Evolutionary conservation across 2,888 invertebrate genomes (phyloP).

Genomic region (Agriopis leucophaearia): DNA sequence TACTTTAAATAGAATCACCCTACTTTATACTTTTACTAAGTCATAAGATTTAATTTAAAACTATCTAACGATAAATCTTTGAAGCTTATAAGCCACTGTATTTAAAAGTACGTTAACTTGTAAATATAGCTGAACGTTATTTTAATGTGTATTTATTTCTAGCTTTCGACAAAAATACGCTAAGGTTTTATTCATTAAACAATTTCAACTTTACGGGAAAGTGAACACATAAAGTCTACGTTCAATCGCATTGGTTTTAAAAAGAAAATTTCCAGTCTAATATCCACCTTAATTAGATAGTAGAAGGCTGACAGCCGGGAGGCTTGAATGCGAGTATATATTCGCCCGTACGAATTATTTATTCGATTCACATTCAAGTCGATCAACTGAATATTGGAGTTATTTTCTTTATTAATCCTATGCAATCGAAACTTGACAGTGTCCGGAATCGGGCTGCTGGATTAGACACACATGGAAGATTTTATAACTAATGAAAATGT

Average conservation of each 20-base stretch:
- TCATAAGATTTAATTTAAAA: constrained; percentile 39
- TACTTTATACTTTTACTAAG: constrained; percentile 22
- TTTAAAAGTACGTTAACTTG: constrained; percentile 18
- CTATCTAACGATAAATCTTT: constrained; percentile 36
- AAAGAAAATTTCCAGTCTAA: not conserved
- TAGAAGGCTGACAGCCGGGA: not conserved
- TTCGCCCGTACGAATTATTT: too few species aligned
- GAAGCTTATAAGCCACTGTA: constrained; percentile 33
- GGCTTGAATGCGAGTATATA: too few species aligned
- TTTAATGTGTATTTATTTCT: not conserved
- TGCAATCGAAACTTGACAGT: not conserved
- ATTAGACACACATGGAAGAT: constrained; percentile 4
- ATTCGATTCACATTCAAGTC: not conserved
- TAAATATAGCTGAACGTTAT: constrained; percentile 15
- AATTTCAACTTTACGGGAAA: not conserved
- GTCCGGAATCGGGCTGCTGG: constrained; percentile 1
- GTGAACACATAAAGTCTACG: not conserved
- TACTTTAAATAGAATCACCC: constrained; percentile 33
- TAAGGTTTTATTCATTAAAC: not conserved
- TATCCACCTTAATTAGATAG: not conserved
- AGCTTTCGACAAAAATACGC: not conserved
- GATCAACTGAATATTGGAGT: not conserved
- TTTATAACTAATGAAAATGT: not conserved
- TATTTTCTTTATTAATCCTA: not conserved
- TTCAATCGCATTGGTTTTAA: not conserved